Percentiles rank a stretch among this genome's conserved stretches.
Evolutionary conservation across 2,113 vertebrate genomes (phyloP).

Genomic region (Recurvirostra avosetta): DNA sequence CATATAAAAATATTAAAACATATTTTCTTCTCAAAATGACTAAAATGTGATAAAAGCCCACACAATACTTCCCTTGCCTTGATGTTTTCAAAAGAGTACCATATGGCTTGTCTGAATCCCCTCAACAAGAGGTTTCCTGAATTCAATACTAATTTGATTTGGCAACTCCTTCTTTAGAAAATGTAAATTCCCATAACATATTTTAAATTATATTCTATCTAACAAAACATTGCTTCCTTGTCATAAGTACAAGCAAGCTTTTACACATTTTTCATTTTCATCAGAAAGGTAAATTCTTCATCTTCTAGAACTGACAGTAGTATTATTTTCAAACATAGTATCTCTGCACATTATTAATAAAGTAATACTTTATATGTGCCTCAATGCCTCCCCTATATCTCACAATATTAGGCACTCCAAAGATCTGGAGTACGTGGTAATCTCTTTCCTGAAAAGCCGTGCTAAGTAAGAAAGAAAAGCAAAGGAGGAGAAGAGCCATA

Average conservation of each 20-base stretch:
- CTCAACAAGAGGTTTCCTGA: background rate
- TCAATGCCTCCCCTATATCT: background rate
- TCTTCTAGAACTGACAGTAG: background rate
- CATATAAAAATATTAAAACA: conserved; percentile 21
- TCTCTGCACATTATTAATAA: background rate
- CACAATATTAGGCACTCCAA: background rate
- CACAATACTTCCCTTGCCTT: conserved; percentile 8
- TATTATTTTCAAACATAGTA: background rate
- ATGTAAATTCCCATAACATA: background rate
- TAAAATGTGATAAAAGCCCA: conserved; percentile 50
- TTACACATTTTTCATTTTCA: background rate
- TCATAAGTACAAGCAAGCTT: background rate
- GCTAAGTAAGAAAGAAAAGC: background rate
- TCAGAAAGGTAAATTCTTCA: background rate
- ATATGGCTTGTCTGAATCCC: conserved; percentile 29
- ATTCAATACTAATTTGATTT: conserved; percentile 27
- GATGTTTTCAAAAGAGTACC: background rate
- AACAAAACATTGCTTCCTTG: background rate
- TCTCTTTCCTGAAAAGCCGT: background rate
- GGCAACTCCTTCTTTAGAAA: background rate
- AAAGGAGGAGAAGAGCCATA: background rate
- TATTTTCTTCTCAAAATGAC: conserved; percentile 55
- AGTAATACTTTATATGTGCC: background rate
- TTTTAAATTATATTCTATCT: background rate
- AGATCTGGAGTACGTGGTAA: background rate